Evolutionary conservation across 2,797 vertebrate species (phyloP).

Genomic region (Graptemys geographica): DNA sequence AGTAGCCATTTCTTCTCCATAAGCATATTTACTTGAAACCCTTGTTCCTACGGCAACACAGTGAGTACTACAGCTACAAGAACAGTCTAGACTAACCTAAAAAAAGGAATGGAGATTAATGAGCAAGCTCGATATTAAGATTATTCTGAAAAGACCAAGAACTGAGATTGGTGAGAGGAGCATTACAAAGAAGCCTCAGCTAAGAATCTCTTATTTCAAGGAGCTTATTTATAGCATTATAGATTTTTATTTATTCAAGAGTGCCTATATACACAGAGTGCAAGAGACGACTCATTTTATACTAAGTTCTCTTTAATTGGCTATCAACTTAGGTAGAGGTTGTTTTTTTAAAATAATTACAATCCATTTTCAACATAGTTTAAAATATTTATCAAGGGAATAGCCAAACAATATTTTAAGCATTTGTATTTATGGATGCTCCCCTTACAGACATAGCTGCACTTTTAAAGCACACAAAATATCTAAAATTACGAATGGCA

Average conservation of each 20-base stretch:
- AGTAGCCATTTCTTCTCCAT: slow-evolving; percentile 89
- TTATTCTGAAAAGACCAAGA: slow-evolving; percentile 73
- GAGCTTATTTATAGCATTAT: slow-evolving; percentile 80
- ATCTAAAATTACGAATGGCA: slow-evolving; percentile 14
- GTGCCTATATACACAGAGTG: slow-evolving; percentile 45
- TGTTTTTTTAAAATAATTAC: slow-evolving; percentile 37
- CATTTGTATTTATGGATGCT: neutral
- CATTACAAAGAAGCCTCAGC: slow-evolving; percentile 65
- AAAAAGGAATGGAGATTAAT: slow-evolving; percentile 89
- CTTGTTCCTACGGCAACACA: slow-evolving; percentile 93
- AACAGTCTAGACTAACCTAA: slow-evolving; percentile 78
- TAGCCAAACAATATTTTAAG: slow-evolving; percentile 11
- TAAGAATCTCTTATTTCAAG: slow-evolving; percentile 80
- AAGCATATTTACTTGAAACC: slow-evolving; percentile 91
- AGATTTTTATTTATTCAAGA: slow-evolving; percentile 82
- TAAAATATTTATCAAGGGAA: slow-evolving; percentile 13
- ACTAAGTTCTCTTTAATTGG: slow-evolving; percentile 58
- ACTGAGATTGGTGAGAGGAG: slow-evolving; percentile 47
- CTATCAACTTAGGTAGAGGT: slow-evolving; percentile 44
- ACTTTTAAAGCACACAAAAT: slow-evolving; percentile 34
- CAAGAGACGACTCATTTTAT: slow-evolving; percentile 38
- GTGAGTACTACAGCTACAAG: slow-evolving; percentile 83
- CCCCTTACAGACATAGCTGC: neutral
- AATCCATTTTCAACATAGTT: slow-evolving; percentile 19
- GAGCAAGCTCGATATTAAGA: slow-evolving; percentile 86